Evolutionary conservation across 2,797 vertebrate genomes (phyloP), one percentile per base, ranked within the genome.

Genomic region (Balearica regulorum): DNA sequence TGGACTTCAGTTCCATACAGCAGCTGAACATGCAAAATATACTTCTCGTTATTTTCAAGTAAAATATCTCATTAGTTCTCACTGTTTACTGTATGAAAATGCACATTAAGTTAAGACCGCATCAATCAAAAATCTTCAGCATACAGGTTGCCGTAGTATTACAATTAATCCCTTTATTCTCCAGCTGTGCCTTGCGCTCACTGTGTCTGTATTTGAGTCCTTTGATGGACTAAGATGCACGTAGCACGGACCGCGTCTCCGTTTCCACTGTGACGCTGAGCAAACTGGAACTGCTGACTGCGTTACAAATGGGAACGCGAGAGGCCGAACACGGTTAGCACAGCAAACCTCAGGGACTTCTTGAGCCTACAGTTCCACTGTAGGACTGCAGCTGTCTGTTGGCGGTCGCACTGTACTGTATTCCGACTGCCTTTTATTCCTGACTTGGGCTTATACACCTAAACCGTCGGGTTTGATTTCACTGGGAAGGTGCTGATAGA

Each of bases 171-270:
- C 4, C 5, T 91, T 68, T 54, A 64, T 57, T 49, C 49, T 87
- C 66, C 70, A 44, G 41, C 20, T 65, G 8, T 2, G 5, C 35
- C 24, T 6, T 37, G 11, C 2, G 3, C 54, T 76, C 28, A 12
- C 20, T 53, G 7, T 25, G 33, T 16, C 25, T 54, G 16, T 31
- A 14, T 31, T 35, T 22, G n/a, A 68, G 70, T n/a, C n/a, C 61
- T 72, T 14, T 19, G 16, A 76, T 9, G 5, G 43, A 48, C 39
- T 58, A n/a, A 51, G n/a, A 29, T 20, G 11, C 8, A 9, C 1
- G 0, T 11, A 46, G 15, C 0, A 1, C 1, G 11, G 26, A 43
- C 18, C 9, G 1, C 35, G 3, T 33, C 19, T 79, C 44, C 1
- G 4, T 17, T n/a, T 61, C 31, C 37, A 24, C 39, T 53, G 37